Evolutionary conservation across 2,113 vertebrate species (phyloP).

Genomic region (Crotalus viridis): DNA sequence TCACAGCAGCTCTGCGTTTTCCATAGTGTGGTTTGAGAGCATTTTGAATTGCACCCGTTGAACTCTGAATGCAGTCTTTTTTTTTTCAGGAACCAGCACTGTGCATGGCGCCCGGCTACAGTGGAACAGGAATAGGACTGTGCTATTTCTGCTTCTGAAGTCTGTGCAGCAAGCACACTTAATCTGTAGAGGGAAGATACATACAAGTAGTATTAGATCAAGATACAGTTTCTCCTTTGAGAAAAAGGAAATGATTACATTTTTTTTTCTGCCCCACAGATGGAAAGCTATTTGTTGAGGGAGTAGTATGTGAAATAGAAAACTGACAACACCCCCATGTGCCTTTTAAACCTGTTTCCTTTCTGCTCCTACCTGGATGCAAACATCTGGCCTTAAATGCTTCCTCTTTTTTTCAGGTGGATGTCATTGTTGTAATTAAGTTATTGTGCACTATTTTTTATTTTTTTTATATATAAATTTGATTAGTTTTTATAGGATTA

Average conservation of each 20-base stretch:
- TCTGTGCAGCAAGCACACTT: neutral
- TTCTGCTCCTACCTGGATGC: neutral
- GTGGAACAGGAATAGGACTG: neutral
- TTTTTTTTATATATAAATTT: too few relatives aligned
- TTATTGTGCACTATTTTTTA: neutral
- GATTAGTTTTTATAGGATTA: too few relatives aligned
- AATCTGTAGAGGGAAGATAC: neutral
- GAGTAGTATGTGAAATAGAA: neutral
- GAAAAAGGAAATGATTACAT: neutral
- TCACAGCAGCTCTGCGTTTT: neutral
- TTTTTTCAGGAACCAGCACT: neutral
- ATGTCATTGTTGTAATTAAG: neutral
- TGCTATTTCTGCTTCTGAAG: neutral
- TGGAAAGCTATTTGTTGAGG: neutral
- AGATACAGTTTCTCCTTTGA: neutral
- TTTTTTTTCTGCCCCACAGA: neutral
- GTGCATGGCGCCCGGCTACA: neutral
- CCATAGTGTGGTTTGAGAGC: neutral
- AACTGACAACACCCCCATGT: neutral
- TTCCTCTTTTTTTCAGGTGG: neutral
- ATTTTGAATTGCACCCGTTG: neutral
- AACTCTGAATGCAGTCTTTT: neutral
- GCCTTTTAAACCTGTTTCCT: neutral
- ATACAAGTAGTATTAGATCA: neutral
- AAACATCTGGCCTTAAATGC: neutral